phyloP scores from a whole-genome alignment of 2,888 invertebrate genomes.

The Dugesia japonica region DNA sequence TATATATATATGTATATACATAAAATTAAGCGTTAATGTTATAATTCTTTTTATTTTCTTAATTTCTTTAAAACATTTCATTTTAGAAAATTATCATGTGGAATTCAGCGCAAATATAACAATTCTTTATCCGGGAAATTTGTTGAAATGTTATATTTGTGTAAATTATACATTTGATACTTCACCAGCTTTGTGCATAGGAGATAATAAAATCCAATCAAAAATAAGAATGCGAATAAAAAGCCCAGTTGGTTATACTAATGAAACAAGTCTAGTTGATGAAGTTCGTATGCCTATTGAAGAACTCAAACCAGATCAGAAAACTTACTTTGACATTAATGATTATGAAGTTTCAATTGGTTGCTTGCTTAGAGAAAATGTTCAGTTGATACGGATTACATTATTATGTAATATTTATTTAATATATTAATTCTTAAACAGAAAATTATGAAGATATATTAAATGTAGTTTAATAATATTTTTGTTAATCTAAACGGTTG shows the following conservation, averaged over 20 bases:
- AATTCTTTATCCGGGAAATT: not conserved
- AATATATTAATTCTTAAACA: too few species aligned
- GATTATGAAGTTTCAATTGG: not conserved
- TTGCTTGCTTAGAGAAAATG: not conserved
- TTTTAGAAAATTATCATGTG: not conserved
- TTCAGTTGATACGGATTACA: not conserved
- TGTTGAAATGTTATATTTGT: not conserved
- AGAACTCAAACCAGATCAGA: not conserved
- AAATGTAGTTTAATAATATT: too few species aligned
- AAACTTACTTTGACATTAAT: not conserved
- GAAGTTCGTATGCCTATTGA: not conserved
- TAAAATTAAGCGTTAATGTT: too few species aligned
- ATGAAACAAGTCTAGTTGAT: not conserved
- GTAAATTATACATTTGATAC: not conserved
- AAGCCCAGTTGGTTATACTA: not conserved
- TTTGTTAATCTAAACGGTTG: too few species aligned
- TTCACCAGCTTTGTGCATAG: not conserved
- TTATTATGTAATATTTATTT: not conserved
- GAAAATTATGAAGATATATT: too few species aligned
- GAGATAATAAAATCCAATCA: not conserved
- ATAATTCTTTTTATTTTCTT: too few species aligned
- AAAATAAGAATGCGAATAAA: not conserved
- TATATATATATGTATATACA: too few species aligned
- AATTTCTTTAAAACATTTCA: too few species aligned
- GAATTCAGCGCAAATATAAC: not conserved